Evolutionary conservation across 2,888 invertebrate genomes (phyloP), one percentile per base, ranked within the genome.

Genomic region (Ptilodon capucinus): DNA sequence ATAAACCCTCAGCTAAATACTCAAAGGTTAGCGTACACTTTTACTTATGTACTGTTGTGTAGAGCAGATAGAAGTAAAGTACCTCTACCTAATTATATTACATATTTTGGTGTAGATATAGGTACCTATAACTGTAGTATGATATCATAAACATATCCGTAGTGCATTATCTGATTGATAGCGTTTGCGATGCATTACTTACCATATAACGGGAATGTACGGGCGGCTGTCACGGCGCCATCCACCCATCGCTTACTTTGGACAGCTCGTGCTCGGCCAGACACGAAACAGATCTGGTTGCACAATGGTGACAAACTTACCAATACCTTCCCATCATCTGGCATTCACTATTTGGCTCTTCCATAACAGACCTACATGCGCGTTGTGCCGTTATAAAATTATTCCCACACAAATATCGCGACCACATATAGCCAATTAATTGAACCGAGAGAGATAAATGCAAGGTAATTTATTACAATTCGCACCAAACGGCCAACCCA

Each of bases 381-480:
- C 52, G 16, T 4, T n/a, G n/a, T 2, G 3, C 11, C n/a, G 42
- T 43, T 35, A 58, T 51, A 47, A 54, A 56, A 51, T 56, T 39
- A 45, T 51, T 52, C 48, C 46, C 47, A 49, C 58, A 57, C 60
- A 49, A 56, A n/a, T 45, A 46, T 52, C 46, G 59, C 62, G 73
- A 70, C 70, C 77, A 74, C 75, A 78, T 68, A 66, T 64, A 71
- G 65, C 78, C 81, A 83, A 85, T 86, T 85, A 85, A 83, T 80
- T 79, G 79, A 72, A 68, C 76, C 69, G 70, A 60, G 79, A 79
- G 79, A 79, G 79, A 84, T 85, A 84, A 84, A 86, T 85, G 86
- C 75, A 73, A 76, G 66, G 81, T 81, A 80, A 86, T 86, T 83
- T 83, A 84, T 85, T 80, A 79, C 77, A 72, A 79, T 80, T 78